These are phyloP conservation scores for Grammomys dolichurus DNA, from an alignment of 2,113 vertebrate species.

Conservation along the genomic window DNA sequence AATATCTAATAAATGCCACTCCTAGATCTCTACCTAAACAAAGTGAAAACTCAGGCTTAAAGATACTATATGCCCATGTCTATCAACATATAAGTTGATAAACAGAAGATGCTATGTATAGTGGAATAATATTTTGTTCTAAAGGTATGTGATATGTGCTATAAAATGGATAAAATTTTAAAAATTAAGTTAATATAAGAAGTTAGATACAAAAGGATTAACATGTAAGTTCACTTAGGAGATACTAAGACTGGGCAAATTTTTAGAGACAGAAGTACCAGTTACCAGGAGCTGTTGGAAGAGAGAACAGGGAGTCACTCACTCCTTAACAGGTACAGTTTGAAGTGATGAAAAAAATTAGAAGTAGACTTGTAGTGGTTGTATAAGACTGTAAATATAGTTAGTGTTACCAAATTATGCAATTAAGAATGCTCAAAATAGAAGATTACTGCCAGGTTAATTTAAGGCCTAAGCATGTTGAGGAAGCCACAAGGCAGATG, in stretches of 20 bases:
- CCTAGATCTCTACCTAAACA: background rate
- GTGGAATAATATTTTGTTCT: background rate
- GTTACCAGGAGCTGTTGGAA: background rate
- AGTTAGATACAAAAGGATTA: constrained; percentile 16
- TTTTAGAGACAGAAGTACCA: constrained; percentile 27
- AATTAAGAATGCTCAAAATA: constrained; percentile 39
- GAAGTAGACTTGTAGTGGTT: background rate
- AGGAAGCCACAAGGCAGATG: constrained; percentile 26
- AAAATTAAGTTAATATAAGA: constrained; percentile 49
- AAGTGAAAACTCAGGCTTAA: background rate
- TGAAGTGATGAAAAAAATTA: constrained; percentile 12
- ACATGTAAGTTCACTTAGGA: background rate
- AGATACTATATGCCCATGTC: background rate
- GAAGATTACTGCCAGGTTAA: background rate
- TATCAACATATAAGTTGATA: background rate
- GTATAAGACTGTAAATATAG: constrained; percentile 3
- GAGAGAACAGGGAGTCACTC: background rate
- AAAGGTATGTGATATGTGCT: background rate
- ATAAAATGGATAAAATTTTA: constrained; percentile 21
- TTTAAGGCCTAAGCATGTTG: background rate
- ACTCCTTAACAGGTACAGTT: background rate
- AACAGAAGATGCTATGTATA: constrained; percentile 5
- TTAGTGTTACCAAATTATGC: background rate
- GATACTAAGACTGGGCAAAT: constrained; percentile 2
- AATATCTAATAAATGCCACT: background rate